A percentile compares a stretch with the other conserved stretches of the same genome.
These are phyloP conservation scores for Drosophila paramelanica DNA, from an alignment of 2,888 invertebrate species.

Conservation along the genomic window DNA sequence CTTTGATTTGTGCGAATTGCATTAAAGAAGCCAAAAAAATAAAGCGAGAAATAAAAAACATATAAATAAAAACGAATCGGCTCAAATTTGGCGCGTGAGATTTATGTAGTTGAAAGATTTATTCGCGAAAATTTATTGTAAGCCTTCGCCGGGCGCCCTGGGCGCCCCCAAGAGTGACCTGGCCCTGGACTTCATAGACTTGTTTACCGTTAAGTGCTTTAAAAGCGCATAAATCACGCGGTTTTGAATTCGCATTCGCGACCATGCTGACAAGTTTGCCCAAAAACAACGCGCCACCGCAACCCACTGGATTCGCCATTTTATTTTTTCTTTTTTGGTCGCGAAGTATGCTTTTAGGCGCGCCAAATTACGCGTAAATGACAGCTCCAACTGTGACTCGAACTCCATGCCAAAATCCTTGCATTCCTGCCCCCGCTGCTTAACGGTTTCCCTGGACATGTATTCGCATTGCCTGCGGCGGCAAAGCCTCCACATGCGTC, in stretches of 20 bases:
- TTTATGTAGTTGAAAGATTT: conserved; percentile 84
- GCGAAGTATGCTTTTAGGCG: conserved; percentile 65
- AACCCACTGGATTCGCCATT: neutral
- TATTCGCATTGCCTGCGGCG: conserved; percentile 54
- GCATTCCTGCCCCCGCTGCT: neutral
- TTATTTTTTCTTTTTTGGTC: neutral
- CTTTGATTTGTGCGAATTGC: conserved; percentile 82
- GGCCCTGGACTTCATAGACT: conserved; percentile 75
- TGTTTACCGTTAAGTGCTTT: conserved; percentile 80
- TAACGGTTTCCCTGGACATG: conserved; percentile 11
- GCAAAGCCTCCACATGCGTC: conserved; percentile 35
- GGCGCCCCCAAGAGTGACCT: conserved; percentile 35
- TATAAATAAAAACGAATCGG: conserved; percentile 30
- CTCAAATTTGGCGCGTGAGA: conserved; percentile 80
- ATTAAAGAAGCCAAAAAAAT: conserved; percentile 20
- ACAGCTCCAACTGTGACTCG: conserved; percentile 63
- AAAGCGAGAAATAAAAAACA: conserved; percentile 27
- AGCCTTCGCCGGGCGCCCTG: conserved; percentile 29
- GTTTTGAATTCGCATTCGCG: conserved; percentile 56
- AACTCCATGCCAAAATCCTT: conserved; percentile 4
- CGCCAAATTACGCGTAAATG: conserved; percentile 80
- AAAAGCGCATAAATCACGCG: conserved; percentile 82
- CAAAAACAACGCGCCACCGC: conserved; percentile 30
- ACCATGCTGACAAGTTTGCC: conserved; percentile 74
- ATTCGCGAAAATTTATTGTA: conserved; percentile 76